These are phyloP conservation scores for Dicyrtomina minuta DNA, from an alignment of 2,888 invertebrate genomes.

Conservation along the genomic window DNA sequence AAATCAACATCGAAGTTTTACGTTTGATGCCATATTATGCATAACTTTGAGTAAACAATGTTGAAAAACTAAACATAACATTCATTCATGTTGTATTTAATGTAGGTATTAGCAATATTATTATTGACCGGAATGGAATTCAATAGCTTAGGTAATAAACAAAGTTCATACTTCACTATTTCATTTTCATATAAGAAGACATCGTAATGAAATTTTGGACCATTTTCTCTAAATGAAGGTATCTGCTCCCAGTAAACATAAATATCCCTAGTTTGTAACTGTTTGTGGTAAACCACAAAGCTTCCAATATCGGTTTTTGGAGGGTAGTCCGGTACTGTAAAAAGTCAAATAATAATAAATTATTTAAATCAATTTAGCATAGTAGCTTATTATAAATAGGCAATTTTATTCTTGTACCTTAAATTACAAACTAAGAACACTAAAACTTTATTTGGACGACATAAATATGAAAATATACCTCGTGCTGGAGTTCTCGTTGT, in stretches of 20 bases:
- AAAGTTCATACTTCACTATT: background rate
- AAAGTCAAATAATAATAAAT: too few species aligned
- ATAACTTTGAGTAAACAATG: too few species aligned
- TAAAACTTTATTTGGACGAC: background rate
- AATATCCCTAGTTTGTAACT: conserved; percentile 62
- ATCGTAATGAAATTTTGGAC: conserved; percentile 71
- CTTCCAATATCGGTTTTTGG: conserved; percentile 73
- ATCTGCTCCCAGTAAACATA: conserved; percentile 79
- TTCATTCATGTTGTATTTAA: too few species aligned
- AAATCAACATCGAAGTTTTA: too few species aligned
- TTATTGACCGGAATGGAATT: too few species aligned
- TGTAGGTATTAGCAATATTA: too few species aligned
- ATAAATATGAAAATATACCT: conserved; percentile 41
- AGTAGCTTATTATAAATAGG: too few species aligned
- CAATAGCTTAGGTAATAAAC: too few species aligned
- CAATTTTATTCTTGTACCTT: conserved; percentile 8
- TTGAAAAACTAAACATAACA: too few species aligned
- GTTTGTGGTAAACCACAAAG: conserved; percentile 63
- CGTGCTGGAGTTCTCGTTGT: conserved; percentile 63
- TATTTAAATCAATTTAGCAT: background rate
- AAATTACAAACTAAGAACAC: conserved; percentile 22
- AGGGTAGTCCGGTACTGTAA: conserved; percentile 65
- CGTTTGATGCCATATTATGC: too few species aligned
- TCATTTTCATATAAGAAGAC: conserved; percentile 58
- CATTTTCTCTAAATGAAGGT: conserved; percentile 69